Evolutionary conservation across 1,140 invertebrate genomes (phyloP).

Genomic region (Tetramorium parvispinum): DNA sequence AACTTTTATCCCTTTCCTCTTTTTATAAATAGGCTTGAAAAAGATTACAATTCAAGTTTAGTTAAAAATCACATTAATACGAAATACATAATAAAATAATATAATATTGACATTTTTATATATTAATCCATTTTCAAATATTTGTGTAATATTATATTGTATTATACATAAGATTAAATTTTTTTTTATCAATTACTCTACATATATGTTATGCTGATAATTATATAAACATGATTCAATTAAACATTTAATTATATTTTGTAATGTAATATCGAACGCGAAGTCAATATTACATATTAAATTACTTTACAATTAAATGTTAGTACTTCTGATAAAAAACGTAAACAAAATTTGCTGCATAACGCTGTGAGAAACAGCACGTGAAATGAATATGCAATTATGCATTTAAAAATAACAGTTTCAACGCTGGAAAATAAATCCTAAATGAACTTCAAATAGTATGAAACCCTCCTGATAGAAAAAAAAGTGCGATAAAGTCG

Average conservation of each 20-base stretch:
- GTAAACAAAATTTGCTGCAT: not conserved
- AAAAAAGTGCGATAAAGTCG: not conserved
- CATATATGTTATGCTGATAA: not conserved
- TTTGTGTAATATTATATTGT: not conserved
- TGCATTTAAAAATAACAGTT: not conserved
- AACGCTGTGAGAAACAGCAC: not conserved
- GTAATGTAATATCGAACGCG: conserved; percentile 7
- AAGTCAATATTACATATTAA: conserved; percentile 9
- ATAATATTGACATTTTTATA: not conserved
- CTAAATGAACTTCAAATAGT: not conserved
- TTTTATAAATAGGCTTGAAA: not conserved
- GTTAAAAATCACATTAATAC: not conserved
- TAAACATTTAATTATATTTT: conserved; percentile 33
- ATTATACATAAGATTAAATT: not conserved
- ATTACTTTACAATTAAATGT: conserved; percentile 35
- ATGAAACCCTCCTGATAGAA: not conserved
- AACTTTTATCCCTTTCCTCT: not conserved
- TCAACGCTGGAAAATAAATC: not conserved
- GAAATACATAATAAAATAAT: not conserved
- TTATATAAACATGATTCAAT: conserved; percentile 14
- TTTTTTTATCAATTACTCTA: not conserved
- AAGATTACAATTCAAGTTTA: not conserved
- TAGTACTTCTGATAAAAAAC: not conserved
- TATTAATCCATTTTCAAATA: not conserved
- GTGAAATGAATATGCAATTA: not conserved